Base-by-base conservation (phyloP, 2,797 vertebrate species). In the Spheniscus humboldti region DNA sequence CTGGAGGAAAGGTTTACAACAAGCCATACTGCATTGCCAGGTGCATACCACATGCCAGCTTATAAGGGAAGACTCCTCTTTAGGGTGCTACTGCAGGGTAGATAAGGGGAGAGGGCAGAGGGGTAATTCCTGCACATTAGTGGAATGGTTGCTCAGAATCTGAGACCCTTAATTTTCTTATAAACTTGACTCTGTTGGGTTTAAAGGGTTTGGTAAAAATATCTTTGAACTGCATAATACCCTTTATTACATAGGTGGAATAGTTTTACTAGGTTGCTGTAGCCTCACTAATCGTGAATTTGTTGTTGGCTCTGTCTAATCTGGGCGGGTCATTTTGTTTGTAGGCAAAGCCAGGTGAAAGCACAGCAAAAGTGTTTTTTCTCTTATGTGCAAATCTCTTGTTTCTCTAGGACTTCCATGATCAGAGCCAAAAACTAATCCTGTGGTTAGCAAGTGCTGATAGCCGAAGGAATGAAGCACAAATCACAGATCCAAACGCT, bases 351-450 rank as follows among this genome's bases (percentile, higher is more conserved):
- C 25, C 47, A 71, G 62, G 11, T 62, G 80, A 80, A 80, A 67
- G 60, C 47, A 62, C 20, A 55, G 27, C 45, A 45, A 50, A 68
- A 56, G 35, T 53, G 9, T 30, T 59, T 68, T 50, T 68, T 52
- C 7, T 63, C 18, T 75, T 73, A 52, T 3, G 5, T 27, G 9
- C 28, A 47, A 75, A 41, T 52, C 31, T 35, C 9, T 57, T 95
- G 25, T 85, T 92, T 92, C 83, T 92, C 11, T 94, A 99, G 99
- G 99, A 99, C 90, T 99, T 99, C 92, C 99, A 99, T 2, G 97
- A 98, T 90, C 96, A 96, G 35, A 98, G 98, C 39, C 99, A 99
- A 90, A 97, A 98, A 4, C 97, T 99, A 89, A 97, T 99, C 77
- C 64, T 99, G 90, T 99, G 99, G 98, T 94, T 99, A 57, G 98